phyloP scores from a whole-genome alignment of 1,140 invertebrate species.

The Platyura marginata region DNA sequence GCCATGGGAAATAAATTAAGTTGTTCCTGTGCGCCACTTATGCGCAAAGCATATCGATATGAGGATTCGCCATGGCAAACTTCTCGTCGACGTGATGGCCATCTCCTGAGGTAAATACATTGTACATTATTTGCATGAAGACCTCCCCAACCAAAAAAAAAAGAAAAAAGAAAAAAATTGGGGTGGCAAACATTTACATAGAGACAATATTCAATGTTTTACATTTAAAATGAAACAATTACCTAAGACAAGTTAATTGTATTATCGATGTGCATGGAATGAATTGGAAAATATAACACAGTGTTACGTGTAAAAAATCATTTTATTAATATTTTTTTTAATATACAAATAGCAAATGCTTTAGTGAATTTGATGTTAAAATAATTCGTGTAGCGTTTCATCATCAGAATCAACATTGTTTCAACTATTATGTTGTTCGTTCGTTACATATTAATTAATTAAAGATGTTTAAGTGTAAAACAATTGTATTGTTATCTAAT shows the following conservation, averaged over 20 bases:
- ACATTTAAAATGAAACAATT: no score
- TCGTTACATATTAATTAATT: no score
- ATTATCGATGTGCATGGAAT: no score
- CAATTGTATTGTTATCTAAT: conserved; percentile 7
- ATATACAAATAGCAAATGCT: no score
- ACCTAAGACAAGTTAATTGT: no score
- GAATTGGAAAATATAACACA: no score
- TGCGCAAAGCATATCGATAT: conserved; percentile 84
- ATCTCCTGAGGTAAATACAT: conserved; percentile 66
- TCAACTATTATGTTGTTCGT: neutral
- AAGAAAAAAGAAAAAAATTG: neutral
- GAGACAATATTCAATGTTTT: neutral
- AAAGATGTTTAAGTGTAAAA: conserved; percentile 4
- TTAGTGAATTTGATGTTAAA: no score
- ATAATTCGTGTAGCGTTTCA: no score
- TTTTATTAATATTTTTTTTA: no score
- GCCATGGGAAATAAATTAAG: conserved; percentile 89
- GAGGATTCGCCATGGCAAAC: conserved; percentile 86
- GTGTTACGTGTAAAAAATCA: no score
- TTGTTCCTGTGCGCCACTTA: conserved; percentile 83
- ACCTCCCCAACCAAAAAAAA: neutral
- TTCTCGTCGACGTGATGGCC: conserved; percentile 67
- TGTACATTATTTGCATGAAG: neutral
- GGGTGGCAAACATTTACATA: neutral
- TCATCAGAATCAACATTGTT: neutral